Evolutionary conservation across 1,140 invertebrate genomes (phyloP).

Genomic region (Aphaenogaster floridana): DNA sequence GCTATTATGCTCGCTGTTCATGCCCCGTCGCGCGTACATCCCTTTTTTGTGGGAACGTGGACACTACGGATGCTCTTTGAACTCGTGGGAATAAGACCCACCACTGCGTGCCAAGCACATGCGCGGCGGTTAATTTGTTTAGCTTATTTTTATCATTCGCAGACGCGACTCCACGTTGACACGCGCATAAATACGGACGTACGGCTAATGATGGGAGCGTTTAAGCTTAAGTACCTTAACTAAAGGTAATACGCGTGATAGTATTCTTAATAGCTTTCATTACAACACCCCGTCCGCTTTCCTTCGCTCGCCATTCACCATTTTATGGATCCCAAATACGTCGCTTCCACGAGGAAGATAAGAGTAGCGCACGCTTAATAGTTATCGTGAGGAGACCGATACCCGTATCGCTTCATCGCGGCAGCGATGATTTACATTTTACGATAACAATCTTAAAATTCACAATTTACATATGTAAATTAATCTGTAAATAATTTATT

Average conservation of each 20-base stretch:
- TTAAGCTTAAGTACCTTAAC: slow-evolving; percentile 46
- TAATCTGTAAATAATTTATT: not conserved
- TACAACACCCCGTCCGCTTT: not conserved
- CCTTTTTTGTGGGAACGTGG: slow-evolving; percentile 72
- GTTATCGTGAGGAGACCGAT: not conserved
- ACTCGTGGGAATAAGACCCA: slow-evolving; percentile 74
- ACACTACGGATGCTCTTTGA: slow-evolving; percentile 67
- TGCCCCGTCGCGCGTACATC: slow-evolving; percentile 62
- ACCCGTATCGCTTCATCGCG: not conserved
- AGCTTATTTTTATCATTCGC: slow-evolving; percentile 19
- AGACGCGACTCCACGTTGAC: not conserved
- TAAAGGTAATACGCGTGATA: slow-evolving; percentile 35
- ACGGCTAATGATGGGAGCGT: slow-evolving; percentile 16
- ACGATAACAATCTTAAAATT: not conserved
- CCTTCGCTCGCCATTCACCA: not conserved
- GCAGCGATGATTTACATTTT: not conserved
- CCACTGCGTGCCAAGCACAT: not conserved
- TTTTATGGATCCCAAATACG: not conserved
- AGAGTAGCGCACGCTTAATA: not conserved
- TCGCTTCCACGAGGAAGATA: not conserved
- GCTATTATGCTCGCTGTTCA: slow-evolving; percentile 69
- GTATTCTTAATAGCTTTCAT: slow-evolving; percentile 24
- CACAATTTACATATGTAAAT: not conserved
- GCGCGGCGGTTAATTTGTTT: slow-evolving; percentile 11
- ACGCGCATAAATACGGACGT: not conserved